Conservation (phyloP, 2,113 vertebrate species). For the crab-eating macaque (Macaca fascicularis) region DNA sequence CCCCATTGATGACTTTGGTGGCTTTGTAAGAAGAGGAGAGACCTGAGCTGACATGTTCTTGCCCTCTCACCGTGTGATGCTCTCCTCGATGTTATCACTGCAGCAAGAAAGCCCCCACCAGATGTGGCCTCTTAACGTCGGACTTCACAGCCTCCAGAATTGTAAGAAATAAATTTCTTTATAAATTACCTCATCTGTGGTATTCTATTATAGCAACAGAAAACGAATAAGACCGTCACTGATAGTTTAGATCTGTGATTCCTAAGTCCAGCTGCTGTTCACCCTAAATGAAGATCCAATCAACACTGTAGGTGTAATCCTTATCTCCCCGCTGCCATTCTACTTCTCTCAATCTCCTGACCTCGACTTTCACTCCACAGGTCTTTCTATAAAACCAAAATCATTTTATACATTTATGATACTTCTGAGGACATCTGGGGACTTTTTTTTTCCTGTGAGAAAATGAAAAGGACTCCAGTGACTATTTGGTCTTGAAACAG, state of each 20-base stretch:
- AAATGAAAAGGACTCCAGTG: slow-evolving; percentile 64
- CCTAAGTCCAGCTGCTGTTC: background rate
- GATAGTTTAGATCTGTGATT: background rate
- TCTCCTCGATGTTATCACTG: background rate
- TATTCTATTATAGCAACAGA: background rate
- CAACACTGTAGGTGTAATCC: background rate
- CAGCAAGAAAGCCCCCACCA: background rate
- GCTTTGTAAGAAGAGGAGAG: background rate
- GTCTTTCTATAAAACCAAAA: slow-evolving; percentile 31
- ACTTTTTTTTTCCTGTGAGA: slow-evolving; percentile 60
- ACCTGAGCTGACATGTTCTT: background rate
- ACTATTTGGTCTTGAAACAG: slow-evolving; percentile 68
- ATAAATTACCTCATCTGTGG: background rate
- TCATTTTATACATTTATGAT: slow-evolving; percentile 17
- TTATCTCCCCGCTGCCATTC: background rate
- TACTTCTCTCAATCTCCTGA: background rate
- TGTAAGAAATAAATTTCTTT: background rate
- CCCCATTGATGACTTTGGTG: background rate
- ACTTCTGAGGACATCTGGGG: slow-evolving; percentile 3
- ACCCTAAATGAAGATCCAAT: background rate
- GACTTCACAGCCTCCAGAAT: background rate
- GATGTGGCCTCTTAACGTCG: background rate
- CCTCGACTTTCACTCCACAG: background rate
- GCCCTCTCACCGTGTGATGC: background rate
- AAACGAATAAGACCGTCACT: background rate